Percentiles rank a stretch among this genome's conserved stretches.
Conservation (phyloP, 1,140 invertebrate species). For the Diorhabda carinulata region DNA sequence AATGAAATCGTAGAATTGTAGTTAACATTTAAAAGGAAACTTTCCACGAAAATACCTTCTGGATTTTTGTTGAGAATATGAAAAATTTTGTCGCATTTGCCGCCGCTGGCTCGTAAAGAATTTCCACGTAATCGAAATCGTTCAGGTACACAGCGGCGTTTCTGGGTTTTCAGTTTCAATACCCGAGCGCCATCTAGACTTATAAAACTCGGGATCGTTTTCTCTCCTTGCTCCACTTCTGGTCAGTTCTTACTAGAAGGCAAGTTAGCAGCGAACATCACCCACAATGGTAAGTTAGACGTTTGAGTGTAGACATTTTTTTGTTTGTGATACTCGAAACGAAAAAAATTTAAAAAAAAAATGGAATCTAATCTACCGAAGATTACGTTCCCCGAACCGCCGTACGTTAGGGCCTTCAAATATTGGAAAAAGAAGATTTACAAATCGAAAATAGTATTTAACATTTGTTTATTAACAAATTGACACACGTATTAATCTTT, state of each 20-base stretch:
- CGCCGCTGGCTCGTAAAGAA: too few species aligned
- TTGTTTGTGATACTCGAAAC: neutral
- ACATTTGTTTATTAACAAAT: constrained; percentile 5
- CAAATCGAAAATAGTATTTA: constrained; percentile 44
- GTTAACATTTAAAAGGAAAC: too few species aligned
- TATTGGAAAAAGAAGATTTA: constrained; percentile 46
- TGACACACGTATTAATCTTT: constrained; percentile 5
- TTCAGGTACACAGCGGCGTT: constrained; percentile 7
- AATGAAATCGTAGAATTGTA: too few species aligned
- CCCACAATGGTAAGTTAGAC: constrained; percentile 61
- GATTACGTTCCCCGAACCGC: constrained; percentile 35
- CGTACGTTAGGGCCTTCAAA: constrained; percentile 42
- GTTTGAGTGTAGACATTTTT: neutral
- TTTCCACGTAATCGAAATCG: neutral
- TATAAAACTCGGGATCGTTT: constrained; percentile 67
- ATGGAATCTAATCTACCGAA: constrained; percentile 25
- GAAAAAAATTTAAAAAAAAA: neutral
- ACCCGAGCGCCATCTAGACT: constrained; percentile 62
- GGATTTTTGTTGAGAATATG: too few species aligned
- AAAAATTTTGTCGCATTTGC: too few species aligned
- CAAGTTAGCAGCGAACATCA: constrained; percentile 59
- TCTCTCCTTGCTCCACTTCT: constrained; percentile 66
- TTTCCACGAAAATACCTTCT: too few species aligned
- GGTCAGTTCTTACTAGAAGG: constrained; percentile 54
- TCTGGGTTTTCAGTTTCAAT: constrained; percentile 37